Base-by-base conservation (phyloP, 37 sponge, comb jelly and placozoan species). In the Petrosia ficiformis region DNA sequence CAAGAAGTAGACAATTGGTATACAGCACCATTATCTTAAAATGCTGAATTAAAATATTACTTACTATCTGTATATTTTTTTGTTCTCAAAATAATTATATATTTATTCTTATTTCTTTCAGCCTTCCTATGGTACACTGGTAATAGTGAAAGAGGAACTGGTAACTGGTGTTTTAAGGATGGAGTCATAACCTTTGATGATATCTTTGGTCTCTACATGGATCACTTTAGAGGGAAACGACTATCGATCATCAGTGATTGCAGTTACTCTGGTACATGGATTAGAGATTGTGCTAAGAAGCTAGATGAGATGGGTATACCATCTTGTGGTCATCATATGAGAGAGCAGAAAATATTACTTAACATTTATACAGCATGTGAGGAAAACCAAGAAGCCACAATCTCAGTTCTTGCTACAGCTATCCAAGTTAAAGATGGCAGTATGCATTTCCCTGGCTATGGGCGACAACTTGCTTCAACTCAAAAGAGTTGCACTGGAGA, bases 81-180 rank as follows among this genome's bases (percentile, higher is more conserved):
- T 48, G 16, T 48, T 26, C 14, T 5, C 63, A 61, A n/a, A 5
- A 61, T 26, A 6, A n/a, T 5, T 26, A 26, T 26, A 11, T 61
- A 61, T 61, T 61, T 26, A n/a, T n/a, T n/a, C n/a, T n/a, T n/a
- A n/a, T n/a, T n/a, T 37, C 58, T 14, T 71, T 60, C 44, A 86
- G 87, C 70, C 52, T 10, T 67, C 4, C 52, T 86, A 35, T 80
- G 70, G 61, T 86, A 74, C 70, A 74, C 59, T 42, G 87, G 87
- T 39, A 70, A 73, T 74, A 60, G 80, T 30, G 72, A 86, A n/a
- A n/a, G n/a, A n/a, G n/a, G n/a, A n/a, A n/a, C n/a, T n/a, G n/a
- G n/a, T n/a, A n/a, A n/a, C n/a, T 86, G 87, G 87, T 79, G 80
- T 61, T 80, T 86, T 41, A 64, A 71, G 67, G 87, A 80, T 73